Conservation (phyloP, 2,888 invertebrate species). For the Netelia melanura region DNA sequence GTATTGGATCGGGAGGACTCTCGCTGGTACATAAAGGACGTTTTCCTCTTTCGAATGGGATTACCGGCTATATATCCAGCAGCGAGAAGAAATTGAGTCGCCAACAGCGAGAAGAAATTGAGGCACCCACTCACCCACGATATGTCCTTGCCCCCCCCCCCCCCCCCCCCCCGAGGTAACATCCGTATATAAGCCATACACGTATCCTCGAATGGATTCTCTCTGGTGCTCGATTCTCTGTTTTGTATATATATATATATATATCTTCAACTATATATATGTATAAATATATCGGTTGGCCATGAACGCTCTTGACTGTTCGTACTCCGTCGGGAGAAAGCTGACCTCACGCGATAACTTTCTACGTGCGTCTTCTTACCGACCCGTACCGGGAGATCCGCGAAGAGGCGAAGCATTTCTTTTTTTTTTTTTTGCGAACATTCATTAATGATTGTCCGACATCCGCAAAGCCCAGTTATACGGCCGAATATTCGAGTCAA, state of each 20-base stretch:
- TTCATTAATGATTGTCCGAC: conserved; percentile 42
- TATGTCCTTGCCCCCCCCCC: conserved; percentile 39
- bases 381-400: conserved; percentile 8
- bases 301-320: conserved; percentile 35
- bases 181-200: conserved; percentile 23
- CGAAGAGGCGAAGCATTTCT: conserved; percentile 4
- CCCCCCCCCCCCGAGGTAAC: background rate
- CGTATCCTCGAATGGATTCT: conserved; percentile 25
- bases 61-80: conserved; percentile 46
- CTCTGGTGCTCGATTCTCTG: conserved; percentile 40
- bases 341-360: conserved; percentile 70
- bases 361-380: conserved; percentile 56
- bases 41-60: conserved; percentile 50
- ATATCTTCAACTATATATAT: background rate
- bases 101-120: conserved; percentile 41
- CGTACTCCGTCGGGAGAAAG: conserved; percentile 66
- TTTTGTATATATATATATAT: conserved; percentile 17
- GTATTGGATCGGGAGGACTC: conserved; percentile 12
- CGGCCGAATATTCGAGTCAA: background rate
- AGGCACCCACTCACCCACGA: conserved; percentile 47
- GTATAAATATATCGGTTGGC: conserved; percentile 1
- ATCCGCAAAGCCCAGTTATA: conserved; percentile 26
- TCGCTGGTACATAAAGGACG: conserved; percentile 17
- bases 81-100: conserved; percentile 50
- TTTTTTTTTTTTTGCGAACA: conserved; percentile 35